phyloP scores from a whole-genome alignment of 1,140 invertebrate genomes.

The Medauroidea extradentata region DNA sequence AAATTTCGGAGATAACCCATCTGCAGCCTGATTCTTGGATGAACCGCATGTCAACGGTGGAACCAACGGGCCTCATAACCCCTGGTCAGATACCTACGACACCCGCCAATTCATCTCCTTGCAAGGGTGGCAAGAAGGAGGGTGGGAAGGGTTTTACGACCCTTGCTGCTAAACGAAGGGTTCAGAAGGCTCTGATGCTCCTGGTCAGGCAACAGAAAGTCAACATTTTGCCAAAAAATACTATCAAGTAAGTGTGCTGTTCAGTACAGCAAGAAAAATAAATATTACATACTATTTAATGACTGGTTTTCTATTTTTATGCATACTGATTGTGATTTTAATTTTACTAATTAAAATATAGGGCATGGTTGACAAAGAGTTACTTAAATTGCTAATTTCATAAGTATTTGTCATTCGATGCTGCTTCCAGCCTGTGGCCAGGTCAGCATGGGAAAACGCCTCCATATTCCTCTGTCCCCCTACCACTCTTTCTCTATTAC shows the following conservation, averaged over 20 bases:
- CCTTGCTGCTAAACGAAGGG: constrained; percentile 71
- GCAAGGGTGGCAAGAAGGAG: constrained; percentile 51
- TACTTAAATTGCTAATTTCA: too few species aligned
- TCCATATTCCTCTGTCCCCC: too few species aligned
- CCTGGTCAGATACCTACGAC: constrained; percentile 39
- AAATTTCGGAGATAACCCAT: constrained; percentile 52
- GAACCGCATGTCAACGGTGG: constrained; percentile 53
- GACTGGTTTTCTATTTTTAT: too few species aligned
- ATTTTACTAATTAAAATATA: too few species aligned
- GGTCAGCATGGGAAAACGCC: too few species aligned
- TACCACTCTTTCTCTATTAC: too few species aligned
- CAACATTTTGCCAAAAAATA: constrained; percentile 85
- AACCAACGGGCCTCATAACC: constrained; percentile 50
- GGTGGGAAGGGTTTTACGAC: constrained; percentile 82
- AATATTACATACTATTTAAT: too few species aligned
- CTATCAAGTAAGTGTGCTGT: constrained; percentile 57
- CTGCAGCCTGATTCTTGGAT: constrained; percentile 61
- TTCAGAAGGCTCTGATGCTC: constrained; percentile 78
- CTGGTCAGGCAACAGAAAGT: constrained; percentile 55
- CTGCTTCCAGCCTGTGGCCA: too few species aligned
- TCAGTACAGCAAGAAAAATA: too few species aligned
- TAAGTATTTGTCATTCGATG: too few species aligned
- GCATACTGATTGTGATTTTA: too few species aligned
- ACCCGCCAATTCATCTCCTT: constrained; percentile 26
- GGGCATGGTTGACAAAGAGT: too few species aligned